Base-by-base conservation (phyloP, 2,888 invertebrate genomes). In the Timema cristinae region DNA sequence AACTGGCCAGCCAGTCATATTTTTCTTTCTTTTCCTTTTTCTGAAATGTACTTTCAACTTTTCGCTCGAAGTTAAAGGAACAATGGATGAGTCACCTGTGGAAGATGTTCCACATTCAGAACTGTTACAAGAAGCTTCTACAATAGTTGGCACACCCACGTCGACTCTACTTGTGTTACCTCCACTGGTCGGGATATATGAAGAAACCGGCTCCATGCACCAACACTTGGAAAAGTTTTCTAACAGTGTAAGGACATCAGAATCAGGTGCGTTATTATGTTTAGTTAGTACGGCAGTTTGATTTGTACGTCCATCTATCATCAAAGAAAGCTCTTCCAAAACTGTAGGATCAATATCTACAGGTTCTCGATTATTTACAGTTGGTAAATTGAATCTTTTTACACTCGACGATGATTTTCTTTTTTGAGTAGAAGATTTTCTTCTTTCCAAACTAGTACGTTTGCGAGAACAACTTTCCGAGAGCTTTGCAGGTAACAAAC, bases 1-100 rank as follows among this genome's bases (percentile, higher is more conserved):
- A 2, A 82, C 81, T 0, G 94, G 94, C 94, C 94, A 94, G 9
- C 94, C 94, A 0, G 94, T 94, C 74, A 88, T 85, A 81, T 93
- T 93, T 81, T 89, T 89, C 82, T 90, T 89, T 80, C 88, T 87
- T 79, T 89, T 88, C 75, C 86, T 85, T 69, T 73, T 76, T 72
- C 72, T 75, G 10, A 73, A 71, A 9, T 68, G 61, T 50, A 73
- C 56, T 61, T 59, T 70, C 49, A 59, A 63, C 10, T 63, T 63
- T n/a, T 63, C 48, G 6, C 63, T 48, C 47, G 48, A 48, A 10
- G 48, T 5, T 4, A 48, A 10, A 2, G 47, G 48, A 8, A 63
- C 32, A 47, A 47, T 32, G 2, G 63, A 63, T 1, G 63, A 63
- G 16, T 63, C 74, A 69, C 77, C 75, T 4, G 76, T 76, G 9